Percentiles rank a stretch among this genome's conserved stretches.
Conservation (phyloP, 2,797 vertebrate species). For the Ara ararauna region DNA sequence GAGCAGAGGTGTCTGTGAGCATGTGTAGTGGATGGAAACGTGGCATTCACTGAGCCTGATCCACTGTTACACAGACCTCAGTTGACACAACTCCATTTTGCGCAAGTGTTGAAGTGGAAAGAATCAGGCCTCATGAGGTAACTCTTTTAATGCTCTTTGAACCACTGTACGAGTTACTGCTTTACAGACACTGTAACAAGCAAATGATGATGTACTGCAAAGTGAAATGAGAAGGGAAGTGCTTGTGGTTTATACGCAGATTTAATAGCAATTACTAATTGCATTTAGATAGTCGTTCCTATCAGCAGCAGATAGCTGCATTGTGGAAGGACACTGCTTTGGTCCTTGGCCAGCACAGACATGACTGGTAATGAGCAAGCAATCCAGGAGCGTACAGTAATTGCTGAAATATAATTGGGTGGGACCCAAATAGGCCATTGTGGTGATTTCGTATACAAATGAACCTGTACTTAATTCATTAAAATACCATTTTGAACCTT, state of each 20-base stretch:
- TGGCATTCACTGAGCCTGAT: background rate
- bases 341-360: background rate
- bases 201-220: constrained; percentile 40
- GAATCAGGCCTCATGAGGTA: background rate
- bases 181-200: background rate
- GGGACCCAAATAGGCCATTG: constrained; percentile 51
- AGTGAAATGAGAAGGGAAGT: background rate
- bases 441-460: constrained; percentile 62
- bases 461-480: constrained; percentile 74
- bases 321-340: background rate
- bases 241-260: constrained; percentile 8
- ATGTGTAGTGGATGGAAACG: background rate
- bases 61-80: background rate
- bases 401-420: constrained; percentile 63
- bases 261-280: constrained; percentile 63
- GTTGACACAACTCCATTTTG: background rate
- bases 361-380: constrained; percentile 13
- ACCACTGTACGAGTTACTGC: background rate
- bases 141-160: background rate
- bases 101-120: background rate
- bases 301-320: background rate
- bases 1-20: background rate
- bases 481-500: constrained; percentile 61
- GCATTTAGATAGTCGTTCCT: constrained; percentile 24
- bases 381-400: background rate